Conservation (phyloP, 2,888 invertebrate genomes). For the Syrphus vitripennis region DNA sequence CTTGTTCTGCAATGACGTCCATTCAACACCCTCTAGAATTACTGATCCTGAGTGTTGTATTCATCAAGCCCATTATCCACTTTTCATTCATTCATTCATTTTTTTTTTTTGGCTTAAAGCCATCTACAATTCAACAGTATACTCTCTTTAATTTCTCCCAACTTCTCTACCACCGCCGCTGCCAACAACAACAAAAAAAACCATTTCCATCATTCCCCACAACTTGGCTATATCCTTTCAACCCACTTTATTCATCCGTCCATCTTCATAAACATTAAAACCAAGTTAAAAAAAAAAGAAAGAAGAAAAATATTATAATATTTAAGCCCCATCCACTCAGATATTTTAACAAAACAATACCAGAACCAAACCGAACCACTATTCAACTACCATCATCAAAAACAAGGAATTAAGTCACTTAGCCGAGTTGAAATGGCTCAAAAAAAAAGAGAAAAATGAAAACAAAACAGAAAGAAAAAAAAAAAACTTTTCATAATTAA, state of each 20-base stretch:
- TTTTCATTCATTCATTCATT: too few species aligned
- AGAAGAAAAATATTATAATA: constrained; percentile 7
- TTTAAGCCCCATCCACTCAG: constrained; percentile 49
- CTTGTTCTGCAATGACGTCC: constrained; percentile 9
- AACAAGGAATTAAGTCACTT: constrained; percentile 63
- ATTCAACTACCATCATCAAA: constrained; percentile 5
- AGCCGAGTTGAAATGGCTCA: constrained; percentile 49
- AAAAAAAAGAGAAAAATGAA: neutral
- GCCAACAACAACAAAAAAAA: too few species aligned
- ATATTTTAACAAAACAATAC: constrained; percentile 70
- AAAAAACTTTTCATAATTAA: constrained; percentile 61
- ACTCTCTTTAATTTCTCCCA: neutral
- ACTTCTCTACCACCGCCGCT: neutral
- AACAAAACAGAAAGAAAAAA: neutral
- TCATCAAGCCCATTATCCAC: constrained; percentile 67
- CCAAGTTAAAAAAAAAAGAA: neutral
- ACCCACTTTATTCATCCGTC: constrained; percentile 26
- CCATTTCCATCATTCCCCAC: neutral
- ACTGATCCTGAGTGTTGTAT: constrained; percentile 49
- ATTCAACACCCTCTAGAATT: constrained; percentile 32
- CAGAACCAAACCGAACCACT: constrained; percentile 5
- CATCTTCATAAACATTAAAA: constrained; percentile 41
- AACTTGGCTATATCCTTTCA: constrained; percentile 6
- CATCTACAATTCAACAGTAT: constrained; percentile 2
- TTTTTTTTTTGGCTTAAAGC: constrained; percentile 27